These are phyloP conservation scores for Python bivittatus DNA, from an alignment of 2,113 vertebrate species.

Conservation along the genomic window DNA sequence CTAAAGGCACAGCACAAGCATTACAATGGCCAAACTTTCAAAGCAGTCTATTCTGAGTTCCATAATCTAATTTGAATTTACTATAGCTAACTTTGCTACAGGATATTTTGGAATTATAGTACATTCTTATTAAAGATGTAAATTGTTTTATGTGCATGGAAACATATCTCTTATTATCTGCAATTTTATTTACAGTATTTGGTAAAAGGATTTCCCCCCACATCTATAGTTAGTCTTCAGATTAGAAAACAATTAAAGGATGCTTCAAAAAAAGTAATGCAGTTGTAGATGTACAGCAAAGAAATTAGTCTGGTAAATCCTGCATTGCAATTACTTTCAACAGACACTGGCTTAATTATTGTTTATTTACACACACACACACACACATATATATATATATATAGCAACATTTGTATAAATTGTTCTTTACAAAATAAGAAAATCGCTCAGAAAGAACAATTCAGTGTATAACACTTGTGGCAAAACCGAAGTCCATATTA, in stretches of 20 bases:
- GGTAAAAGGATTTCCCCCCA: constrained; percentile 20
- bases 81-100: background rate
- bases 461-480: background rate
- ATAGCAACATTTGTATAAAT: no score
- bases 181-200: constrained; percentile 51
- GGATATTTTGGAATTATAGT: constrained; percentile 24
- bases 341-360: background rate
- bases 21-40: background rate
- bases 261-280: constrained; percentile 28
- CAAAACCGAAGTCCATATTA: background rate
- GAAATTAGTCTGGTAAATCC: constrained; percentile 39
- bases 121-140: constrained; percentile 24
- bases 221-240: constrained; percentile 34
- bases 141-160: constrained; percentile 33
- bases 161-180: constrained; percentile 48
- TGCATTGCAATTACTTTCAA: constrained; percentile 11
- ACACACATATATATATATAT: no score
- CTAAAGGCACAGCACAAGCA: background rate
- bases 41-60: background rate
- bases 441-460: background rate
- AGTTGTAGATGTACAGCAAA: constrained; percentile 26
- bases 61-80: background rate
- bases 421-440: no score
- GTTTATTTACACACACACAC: no score
- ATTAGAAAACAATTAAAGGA: constrained; percentile 30